phyloP scores from a whole-genome alignment of 2,888 invertebrate genomes.

The Melitaea athalia region DNA sequence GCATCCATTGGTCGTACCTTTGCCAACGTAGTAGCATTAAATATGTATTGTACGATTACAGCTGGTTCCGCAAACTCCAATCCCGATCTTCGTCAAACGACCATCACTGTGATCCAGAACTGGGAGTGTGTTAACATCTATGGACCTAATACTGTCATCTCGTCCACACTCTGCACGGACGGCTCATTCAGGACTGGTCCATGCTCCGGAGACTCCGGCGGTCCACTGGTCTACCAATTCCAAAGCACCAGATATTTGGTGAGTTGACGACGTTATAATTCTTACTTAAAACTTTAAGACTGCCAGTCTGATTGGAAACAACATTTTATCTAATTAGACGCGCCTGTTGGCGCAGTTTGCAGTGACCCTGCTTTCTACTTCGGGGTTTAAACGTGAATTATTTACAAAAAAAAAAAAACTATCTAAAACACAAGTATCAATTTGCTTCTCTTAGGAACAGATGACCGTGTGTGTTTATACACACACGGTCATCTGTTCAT shows the following conservation, averaged over 20 bases:
- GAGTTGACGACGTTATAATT: slow-evolving; percentile 2
- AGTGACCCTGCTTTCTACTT: too few species aligned
- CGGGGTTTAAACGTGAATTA: too few species aligned
- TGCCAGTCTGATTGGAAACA: too few species aligned
- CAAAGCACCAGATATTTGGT: slow-evolving; percentile 34
- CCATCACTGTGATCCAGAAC: slow-evolving; percentile 63
- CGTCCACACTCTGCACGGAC: slow-evolving; percentile 57
- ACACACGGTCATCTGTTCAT: too few species aligned
- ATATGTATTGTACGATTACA: slow-evolving; percentile 29
- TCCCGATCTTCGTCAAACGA: slow-evolving; percentile 65
- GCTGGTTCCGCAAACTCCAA: slow-evolving; percentile 46
- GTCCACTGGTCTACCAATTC: slow-evolving; percentile 43
- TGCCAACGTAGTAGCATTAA: not conserved
- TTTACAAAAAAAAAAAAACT: too few species aligned
- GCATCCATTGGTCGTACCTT: too few species aligned
- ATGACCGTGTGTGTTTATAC: too few species aligned
- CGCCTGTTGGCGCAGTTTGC: too few species aligned
- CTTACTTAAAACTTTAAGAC: too few species aligned
- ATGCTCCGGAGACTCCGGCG: slow-evolving; percentile 54
- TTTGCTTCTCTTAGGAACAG: too few species aligned
- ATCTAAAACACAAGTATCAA: too few species aligned
- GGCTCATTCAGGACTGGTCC: slow-evolving; percentile 46
- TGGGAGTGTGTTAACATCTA: slow-evolving; percentile 51
- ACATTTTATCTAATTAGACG: too few species aligned
- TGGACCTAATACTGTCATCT: slow-evolving; percentile 44